Conservation (phyloP, 2,888 invertebrate genomes). For the Brenthis ino region DNA sequence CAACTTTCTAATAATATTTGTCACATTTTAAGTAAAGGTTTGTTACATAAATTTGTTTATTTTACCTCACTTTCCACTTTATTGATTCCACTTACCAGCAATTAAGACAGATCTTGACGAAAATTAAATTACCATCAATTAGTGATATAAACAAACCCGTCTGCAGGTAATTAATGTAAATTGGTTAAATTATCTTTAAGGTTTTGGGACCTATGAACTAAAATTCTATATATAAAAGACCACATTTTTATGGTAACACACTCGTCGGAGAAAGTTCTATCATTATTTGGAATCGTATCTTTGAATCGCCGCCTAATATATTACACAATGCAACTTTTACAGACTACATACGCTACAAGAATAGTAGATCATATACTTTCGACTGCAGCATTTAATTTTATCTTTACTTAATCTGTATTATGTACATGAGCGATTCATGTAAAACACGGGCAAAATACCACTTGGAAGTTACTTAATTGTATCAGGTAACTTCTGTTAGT, state of each 20-base stretch:
- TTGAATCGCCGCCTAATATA: conserved; percentile 30
- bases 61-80: conserved; percentile 23
- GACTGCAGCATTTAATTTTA: too few species aligned
- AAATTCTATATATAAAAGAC: conserved; percentile 10
- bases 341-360: conserved; percentile 28
- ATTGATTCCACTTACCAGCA: conserved; percentile 23
- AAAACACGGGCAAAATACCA: too few species aligned
- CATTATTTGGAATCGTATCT: conserved; percentile 43
- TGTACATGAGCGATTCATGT: too few species aligned
- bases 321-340: conserved; percentile 27
- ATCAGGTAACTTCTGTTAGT: too few species aligned
- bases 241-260: conserved; percentile 53
- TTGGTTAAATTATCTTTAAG: background rate
- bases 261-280: conserved; percentile 53
- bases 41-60: conserved; percentile 16
- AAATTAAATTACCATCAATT: conserved; percentile 49
- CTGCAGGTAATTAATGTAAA: background rate
- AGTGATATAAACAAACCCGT: conserved; percentile 29
- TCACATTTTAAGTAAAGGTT: conserved; percentile 7
- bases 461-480: conserved; percentile 3
- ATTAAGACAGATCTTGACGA: conserved; percentile 38
- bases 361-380: conserved; percentile 14
- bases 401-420: too few species aligned
- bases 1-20: conserved; percentile 13
- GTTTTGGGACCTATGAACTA: background rate